Conservation (phyloP, 2,888 invertebrate genomes). For the Apoda limacodes region DNA sequence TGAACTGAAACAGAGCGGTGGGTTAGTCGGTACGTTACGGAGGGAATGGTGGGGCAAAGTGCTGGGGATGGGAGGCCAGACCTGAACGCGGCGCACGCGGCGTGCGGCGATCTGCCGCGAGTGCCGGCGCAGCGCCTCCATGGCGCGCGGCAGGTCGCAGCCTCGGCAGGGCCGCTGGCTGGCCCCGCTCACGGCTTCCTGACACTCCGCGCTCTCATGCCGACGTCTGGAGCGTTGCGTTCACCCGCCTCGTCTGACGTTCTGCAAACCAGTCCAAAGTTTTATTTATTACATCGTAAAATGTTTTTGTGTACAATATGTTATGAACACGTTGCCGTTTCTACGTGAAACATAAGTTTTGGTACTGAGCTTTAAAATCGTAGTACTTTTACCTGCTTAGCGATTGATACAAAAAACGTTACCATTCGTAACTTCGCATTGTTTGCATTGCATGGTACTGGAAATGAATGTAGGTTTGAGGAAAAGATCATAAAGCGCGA, state of each 20-base stretch:
- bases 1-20: constrained; percentile 52
- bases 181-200: constrained; percentile 4
- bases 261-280: constrained; percentile 27
- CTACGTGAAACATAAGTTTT: not conserved
- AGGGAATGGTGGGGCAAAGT: constrained; percentile 14
- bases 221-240: not conserved
- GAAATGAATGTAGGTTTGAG: no score
- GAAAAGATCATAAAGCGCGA: no score
- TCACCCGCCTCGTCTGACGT: not conserved
- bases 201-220: constrained; percentile 9
- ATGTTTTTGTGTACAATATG: constrained; percentile 19
- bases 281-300: constrained; percentile 38
- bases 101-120: constrained; percentile 88
- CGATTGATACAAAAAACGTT: no score
- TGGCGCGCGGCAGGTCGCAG: constrained; percentile 31
- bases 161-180: constrained; percentile 12
- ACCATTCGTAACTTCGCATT: no score
- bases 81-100: constrained; percentile 85
- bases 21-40: constrained; percentile 20
- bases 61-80: constrained; percentile 51
- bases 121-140: constrained; percentile 87
- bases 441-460: no score
- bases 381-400: no score
- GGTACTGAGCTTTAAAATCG: no score
- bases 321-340: constrained; percentile 4